A percentile compares a stretch with the other conserved stretches of the same genome.
phyloP scores from a whole-genome alignment of 2,888 invertebrate genomes.

The Ochlodes sylvanus region DNA sequence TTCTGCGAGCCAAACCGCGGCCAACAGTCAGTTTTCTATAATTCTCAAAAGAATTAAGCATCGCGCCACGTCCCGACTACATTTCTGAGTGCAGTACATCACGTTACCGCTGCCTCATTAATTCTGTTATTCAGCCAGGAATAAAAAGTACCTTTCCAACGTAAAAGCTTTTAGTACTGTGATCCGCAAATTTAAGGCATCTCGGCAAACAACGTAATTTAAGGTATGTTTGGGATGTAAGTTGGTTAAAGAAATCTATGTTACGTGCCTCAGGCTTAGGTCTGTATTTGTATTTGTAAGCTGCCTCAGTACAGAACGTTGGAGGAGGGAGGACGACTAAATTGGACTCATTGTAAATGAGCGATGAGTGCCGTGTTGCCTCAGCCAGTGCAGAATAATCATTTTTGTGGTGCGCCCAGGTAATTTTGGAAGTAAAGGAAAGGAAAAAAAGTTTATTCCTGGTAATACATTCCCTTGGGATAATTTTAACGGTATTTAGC shows the following conservation, averaged over 20 bases:
- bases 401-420: too few relatives aligned
- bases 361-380: too few relatives aligned
- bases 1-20: neutral
- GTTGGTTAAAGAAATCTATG: neutral
- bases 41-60: conserved; percentile 1
- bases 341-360: too few relatives aligned
- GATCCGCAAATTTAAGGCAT: conserved; percentile 20
- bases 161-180: conserved; percentile 24
- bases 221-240: neutral
- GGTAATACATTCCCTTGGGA: too few relatives aligned
- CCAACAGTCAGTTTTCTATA: neutral
- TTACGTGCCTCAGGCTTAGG: neutral
- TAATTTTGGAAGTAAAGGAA: too few relatives aligned
- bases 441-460: too few relatives aligned
- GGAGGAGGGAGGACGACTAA: too few relatives aligned
- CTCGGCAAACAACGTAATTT: neutral
- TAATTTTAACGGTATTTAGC: too few relatives aligned
- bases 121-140: conserved; percentile 30
- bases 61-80: neutral
- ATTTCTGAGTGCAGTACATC: conserved; percentile 22
- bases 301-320: too few relatives aligned
- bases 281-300: neutral
- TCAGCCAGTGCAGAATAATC: too few relatives aligned
- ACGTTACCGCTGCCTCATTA: conserved; percentile 31
- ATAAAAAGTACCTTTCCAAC: conserved; percentile 14